Evolutionary conservation across 2,113 vertebrate genomes (phyloP).

Genomic region (Eidolon helvum): DNA sequence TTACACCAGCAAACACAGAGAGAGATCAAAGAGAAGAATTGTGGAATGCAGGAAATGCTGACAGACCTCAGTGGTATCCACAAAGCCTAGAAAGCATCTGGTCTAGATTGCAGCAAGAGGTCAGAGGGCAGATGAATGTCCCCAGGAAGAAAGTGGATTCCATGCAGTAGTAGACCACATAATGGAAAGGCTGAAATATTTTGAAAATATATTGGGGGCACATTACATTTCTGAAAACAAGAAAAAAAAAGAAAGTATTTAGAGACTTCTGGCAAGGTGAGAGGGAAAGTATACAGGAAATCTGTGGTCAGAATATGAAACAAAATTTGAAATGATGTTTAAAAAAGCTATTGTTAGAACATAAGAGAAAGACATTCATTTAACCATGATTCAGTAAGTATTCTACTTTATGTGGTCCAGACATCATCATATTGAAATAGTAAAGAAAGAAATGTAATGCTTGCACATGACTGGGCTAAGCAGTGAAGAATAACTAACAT

Average conservation of each 20-base stretch:
- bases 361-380: neutral
- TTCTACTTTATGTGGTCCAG: neutral
- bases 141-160: neutral
- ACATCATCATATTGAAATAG: neutral
- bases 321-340: neutral
- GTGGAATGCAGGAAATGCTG: neutral
- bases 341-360: neutral
- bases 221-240: neutral
- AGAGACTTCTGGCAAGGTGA: neutral
- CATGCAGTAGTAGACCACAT: neutral
- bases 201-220: neutral
- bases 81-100: neutral
- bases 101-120: slow-evolving; percentile 10
- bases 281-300: neutral
- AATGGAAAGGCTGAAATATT: neutral
- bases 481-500: neutral
- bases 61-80: neutral
- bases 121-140: neutral
- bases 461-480: neutral
- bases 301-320: neutral
- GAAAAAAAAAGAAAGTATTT: neutral
- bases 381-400: neutral
- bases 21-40: slow-evolving; percentile 13
- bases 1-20: slow-evolving; percentile 43
- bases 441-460: neutral